A percentile compares a stretch with the other conserved stretches of the same genome.
Evolutionary conservation across 2,797 vertebrate species (phyloP).

Genomic region (Periophthalmus magnuspinnatus): DNA sequence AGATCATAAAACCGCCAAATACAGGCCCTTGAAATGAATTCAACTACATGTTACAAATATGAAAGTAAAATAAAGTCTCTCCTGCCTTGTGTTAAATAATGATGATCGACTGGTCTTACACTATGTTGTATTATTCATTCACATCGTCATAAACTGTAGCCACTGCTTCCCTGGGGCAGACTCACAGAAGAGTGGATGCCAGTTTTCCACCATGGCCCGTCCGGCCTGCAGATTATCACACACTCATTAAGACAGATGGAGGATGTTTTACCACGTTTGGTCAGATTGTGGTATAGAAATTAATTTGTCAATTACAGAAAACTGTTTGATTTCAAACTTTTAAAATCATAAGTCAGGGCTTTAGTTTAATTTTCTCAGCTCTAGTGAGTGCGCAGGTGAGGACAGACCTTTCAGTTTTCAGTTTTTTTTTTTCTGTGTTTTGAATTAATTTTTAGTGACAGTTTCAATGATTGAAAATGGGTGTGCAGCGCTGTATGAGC

Average conservation of each 20-base stretch:
- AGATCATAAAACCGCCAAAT: too few relatives aligned
- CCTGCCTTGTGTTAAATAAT: not conserved
- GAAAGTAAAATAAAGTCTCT: too few relatives aligned
- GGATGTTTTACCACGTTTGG: not conserved
- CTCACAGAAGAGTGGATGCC: not conserved
- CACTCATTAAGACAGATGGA: not conserved
- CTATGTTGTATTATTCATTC: too few relatives aligned
- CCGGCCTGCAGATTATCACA: not conserved
- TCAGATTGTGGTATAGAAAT: not conserved
- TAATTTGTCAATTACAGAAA: not conserved
- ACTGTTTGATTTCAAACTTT: not conserved
- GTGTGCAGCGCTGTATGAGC: slow-evolving; percentile 31
- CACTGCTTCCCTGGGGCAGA: not conserved
- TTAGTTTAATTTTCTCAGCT: slow-evolving; percentile 14
- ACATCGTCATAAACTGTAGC: not conserved
- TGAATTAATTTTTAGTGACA: slow-evolving; percentile 47
- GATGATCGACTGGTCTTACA: not conserved
- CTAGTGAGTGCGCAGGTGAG: slow-evolving; percentile 18
- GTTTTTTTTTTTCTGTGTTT: too few relatives aligned
- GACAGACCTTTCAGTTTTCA: slow-evolving; percentile 31
- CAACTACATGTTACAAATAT: too few relatives aligned
- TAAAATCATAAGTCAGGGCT: slow-evolving; percentile 6
- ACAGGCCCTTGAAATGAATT: too few relatives aligned
- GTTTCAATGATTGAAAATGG: slow-evolving; percentile 58
- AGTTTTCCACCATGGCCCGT: not conserved